These are phyloP conservation scores for Parauchenoglanis punctatus DNA, from an alignment of 2,797 vertebrate genomes.

Conservation along the genomic window DNA sequence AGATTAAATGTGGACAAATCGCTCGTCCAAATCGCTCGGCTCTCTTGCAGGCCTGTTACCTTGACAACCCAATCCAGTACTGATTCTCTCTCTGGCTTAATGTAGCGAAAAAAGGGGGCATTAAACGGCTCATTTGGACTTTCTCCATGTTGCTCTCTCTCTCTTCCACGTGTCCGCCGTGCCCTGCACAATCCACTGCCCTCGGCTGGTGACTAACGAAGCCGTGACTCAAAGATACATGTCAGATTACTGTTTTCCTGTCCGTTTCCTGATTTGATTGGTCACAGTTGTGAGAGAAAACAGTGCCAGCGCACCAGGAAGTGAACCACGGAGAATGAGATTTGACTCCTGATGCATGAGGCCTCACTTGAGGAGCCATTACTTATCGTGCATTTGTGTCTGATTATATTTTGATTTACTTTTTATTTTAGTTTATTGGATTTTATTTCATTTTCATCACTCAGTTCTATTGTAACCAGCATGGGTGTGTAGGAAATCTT, in stretches of 20 bases:
- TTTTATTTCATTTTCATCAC: background rate
- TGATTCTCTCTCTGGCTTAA: slow-evolving; percentile 68
- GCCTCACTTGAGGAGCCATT: background rate
- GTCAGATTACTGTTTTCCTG: slow-evolving; percentile 54
- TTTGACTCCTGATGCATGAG: slow-evolving; percentile 17
- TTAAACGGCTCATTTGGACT: slow-evolving; percentile 65
- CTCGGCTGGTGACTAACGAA: slow-evolving; percentile 60
- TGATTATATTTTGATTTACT: background rate
- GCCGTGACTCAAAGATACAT: slow-evolving; percentile 57
- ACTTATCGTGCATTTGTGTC: background rate
- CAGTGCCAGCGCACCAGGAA: slow-evolving; percentile 14
- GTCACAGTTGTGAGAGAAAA: slow-evolving; percentile 49
- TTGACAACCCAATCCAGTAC: slow-evolving; percentile 71
- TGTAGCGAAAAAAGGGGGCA: slow-evolving; percentile 72
- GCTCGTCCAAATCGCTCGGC: slow-evolving; percentile 62
- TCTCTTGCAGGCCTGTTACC: slow-evolving; percentile 69
- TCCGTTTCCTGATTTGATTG: slow-evolving; percentile 58
- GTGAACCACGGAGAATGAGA: slow-evolving; percentile 27
- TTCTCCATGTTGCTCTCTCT: slow-evolving; percentile 18
- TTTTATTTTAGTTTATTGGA: background rate
- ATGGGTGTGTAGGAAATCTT: background rate
- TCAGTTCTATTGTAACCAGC: background rate
- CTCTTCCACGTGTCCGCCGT: slow-evolving; percentile 44
- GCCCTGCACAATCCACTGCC: slow-evolving; percentile 69
- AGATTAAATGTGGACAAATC: slow-evolving; percentile 66